Base-by-base conservation (phyloP, 1,140 invertebrate species). In the Euschistus heros region DNA sequence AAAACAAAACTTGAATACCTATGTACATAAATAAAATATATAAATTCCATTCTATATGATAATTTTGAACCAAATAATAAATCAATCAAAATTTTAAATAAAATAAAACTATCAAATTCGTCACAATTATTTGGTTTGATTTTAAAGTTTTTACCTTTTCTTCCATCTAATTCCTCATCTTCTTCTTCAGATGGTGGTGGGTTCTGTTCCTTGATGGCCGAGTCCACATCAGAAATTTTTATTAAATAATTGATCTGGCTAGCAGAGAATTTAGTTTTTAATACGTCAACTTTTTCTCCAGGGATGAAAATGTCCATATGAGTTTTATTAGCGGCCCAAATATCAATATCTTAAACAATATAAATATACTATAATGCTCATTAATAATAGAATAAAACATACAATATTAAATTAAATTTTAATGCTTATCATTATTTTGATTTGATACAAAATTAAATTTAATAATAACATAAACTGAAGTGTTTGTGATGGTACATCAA, bases 161-260 rank as follows among this genome's bases (percentile, higher is more conserved):
- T 80, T 67, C 88, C 84, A 69, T 85, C 80, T 15, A 88, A 77
- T 69, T 82, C 80, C 15, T 81, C 75, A 72, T 85, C 78, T 61
- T 84, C 81, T 70, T 84, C 80, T 7, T 73, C 68, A 10, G 82
- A 80, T 2, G 82, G 75, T 0, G 80, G 76, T 26, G 86, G 86
- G 76, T 90, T 91, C 76, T 91, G 88, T 67, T 82, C 80, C 68
- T 89, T 81, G 33, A 91, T 91, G 8, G 84, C 83, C 68, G 80
- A 79, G 72, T 91, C 87, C 24, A 91, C 70, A 75, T 91, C 83
- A 15, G 84, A 80, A 69, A 91, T 89, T 13, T 88, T 73, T 2
- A 90, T 75, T 8, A 83, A 77, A 67, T 81, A 89, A 8, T 73
- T 66, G 0, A 80, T 68, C 15, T 74, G 72, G 54, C 70, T 71